These are phyloP conservation scores for Neolamprologus hecqui DNA, from an alignment of 2,113 vertebrate species.

Conservation along the genomic window DNA sequence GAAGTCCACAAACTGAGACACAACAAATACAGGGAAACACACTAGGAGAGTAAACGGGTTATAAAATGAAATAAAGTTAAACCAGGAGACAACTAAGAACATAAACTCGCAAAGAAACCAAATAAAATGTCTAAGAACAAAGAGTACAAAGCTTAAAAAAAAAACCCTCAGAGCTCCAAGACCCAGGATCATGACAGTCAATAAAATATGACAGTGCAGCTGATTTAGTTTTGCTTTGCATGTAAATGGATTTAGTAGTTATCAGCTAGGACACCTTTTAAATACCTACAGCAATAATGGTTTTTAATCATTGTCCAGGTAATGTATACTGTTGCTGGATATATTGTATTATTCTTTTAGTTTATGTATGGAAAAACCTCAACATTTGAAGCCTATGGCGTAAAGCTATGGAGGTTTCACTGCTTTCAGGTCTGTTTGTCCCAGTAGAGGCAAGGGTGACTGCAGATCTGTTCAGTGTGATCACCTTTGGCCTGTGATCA, in stretches of 20 bases:
- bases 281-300: background rate
- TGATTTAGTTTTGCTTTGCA: background rate
- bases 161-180: accelerated
- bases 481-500: background rate
- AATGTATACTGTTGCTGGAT: background rate
- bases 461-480: background rate
- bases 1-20: background rate
- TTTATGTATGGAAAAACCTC: background rate
- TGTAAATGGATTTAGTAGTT: background rate
- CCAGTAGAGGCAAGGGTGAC: background rate
- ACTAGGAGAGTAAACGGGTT: background rate
- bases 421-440: background rate
- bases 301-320: background rate
- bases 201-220: background rate
- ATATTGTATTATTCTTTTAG: background rate
- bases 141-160: background rate
- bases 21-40: background rate
- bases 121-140: background rate
- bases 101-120: background rate
- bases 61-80: background rate
- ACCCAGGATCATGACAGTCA: background rate
- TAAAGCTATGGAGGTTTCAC: background rate
- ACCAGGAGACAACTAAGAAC: background rate
- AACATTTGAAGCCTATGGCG: background rate
- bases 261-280: background rate